A percentile compares a stretch with the other conserved stretches of the same genome.
Evolutionary conservation across 2,888 invertebrate species (phyloP).

Genomic region (Desoria tigrina): DNA sequence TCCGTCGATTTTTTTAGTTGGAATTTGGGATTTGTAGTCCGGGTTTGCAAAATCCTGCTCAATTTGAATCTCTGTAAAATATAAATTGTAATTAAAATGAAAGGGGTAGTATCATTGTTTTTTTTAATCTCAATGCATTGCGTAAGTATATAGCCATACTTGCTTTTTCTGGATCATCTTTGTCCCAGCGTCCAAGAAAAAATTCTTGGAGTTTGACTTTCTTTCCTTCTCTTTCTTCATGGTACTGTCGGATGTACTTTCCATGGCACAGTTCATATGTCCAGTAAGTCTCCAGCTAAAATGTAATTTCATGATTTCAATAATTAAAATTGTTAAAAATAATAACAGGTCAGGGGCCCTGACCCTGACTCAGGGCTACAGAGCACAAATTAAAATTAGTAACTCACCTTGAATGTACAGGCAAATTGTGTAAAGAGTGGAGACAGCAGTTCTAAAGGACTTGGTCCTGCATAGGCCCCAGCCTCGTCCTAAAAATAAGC

Average conservation of each 20-base stretch:
- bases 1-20: constrained; percentile 61
- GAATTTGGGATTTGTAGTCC: constrained; percentile 42
- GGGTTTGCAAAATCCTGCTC: constrained; percentile 50
- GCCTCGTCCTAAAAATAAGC: constrained; percentile 57
- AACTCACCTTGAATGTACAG: constrained; percentile 79
- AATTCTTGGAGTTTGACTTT: constrained; percentile 81
- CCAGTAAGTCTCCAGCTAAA: constrained; percentile 83
- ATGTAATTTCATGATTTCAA: too few relatives aligned
- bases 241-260: constrained; percentile 85
- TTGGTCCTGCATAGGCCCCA: constrained; percentile 71
- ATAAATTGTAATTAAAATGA: constrained; percentile 1
- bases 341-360: too few relatives aligned
- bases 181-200: constrained; percentile 76
- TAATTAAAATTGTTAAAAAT: constrained; percentile 30
- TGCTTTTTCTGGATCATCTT: constrained; percentile 64
- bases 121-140: background rate
- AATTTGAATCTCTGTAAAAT: constrained; percentile 50
- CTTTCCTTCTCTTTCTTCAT: constrained; percentile 90
- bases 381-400: too few relatives aligned
- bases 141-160: constrained; percentile 55
- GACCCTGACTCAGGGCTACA: too few relatives aligned
- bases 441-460: constrained; percentile 74
- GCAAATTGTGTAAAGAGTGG: constrained; percentile 75
- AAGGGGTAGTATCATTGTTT: too few relatives aligned
- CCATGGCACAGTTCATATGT: constrained; percentile 96